A percentile compares a stretch with the other conserved stretches of the same genome.
phyloP scores from a whole-genome alignment of 2,113 vertebrate genomes.

The Colinus virginianus region DNA sequence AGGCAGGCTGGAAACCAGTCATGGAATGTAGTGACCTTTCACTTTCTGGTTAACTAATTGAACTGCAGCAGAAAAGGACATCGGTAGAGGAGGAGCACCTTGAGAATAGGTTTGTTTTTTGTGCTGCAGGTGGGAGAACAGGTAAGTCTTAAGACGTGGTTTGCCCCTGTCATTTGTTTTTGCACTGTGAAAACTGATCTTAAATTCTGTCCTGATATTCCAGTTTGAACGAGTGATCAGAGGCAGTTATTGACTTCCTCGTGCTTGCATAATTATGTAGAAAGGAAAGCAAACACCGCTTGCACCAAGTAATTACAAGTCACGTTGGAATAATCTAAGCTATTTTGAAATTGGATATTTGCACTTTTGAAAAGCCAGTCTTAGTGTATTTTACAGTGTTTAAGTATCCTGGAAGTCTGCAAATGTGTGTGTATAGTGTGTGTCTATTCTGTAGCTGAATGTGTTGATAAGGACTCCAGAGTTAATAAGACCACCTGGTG shows the following conservation, averaged over 20 bases:
- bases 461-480: neutral
- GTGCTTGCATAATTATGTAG: slow-evolving; percentile 60
- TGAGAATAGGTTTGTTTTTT: neutral
- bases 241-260: slow-evolving; percentile 52
- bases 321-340: neutral
- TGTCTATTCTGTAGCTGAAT: neutral
- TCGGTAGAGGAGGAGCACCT: neutral
- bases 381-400: neutral
- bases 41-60: slow-evolving; percentile 42
- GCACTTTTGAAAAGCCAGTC: neutral
- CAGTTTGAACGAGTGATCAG: slow-evolving; percentile 42
- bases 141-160: slow-evolving; percentile 13
- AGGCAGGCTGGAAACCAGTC: slow-evolving; percentile 23
- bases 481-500: neutral
- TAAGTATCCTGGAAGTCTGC: neutral
- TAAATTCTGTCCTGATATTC: neutral
- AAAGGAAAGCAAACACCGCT: slow-evolving; percentile 55
- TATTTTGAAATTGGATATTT: slow-evolving; percentile 38
- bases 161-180: neutral
- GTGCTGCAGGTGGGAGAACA: neutral
- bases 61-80: neutral
- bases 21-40: slow-evolving; percentile 54
- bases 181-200: neutral
- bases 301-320: slow-evolving; percentile 19
- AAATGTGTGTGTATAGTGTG: neutral